Conservation (phyloP, 2,113 vertebrate species). For the Lates calcarifer region DNA sequence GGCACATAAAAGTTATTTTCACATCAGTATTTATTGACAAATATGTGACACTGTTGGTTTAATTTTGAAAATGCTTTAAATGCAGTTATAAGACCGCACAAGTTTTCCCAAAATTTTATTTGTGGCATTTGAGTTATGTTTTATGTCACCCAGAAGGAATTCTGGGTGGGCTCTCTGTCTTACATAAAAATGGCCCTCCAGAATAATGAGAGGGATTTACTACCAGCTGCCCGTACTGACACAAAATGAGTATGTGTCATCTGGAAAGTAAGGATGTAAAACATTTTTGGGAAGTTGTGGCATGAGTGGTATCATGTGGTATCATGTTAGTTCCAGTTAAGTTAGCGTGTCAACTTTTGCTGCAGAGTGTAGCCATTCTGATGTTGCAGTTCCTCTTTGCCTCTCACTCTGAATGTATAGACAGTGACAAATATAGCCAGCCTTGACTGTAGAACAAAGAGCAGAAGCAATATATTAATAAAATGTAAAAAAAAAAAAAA, state of each 20-base stretch:
- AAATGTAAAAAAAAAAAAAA: constrained; percentile 1
- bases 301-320: background rate
- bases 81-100: background rate
- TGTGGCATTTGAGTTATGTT: background rate
- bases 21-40: background rate
- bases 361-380: background rate
- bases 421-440: background rate
- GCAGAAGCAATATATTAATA: background rate
- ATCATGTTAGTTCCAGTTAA: background rate
- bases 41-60: background rate
- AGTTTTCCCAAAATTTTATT: too few relatives aligned
- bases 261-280: background rate
- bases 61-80: background rate
- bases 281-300: background rate
- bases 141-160: background rate
- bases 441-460: background rate
- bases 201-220: background rate
- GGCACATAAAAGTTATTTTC: background rate
- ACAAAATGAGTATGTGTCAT: background rate
- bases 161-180: too few relatives aligned
- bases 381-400: background rate
- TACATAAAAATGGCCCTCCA: background rate
- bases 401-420: background rate
- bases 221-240: background rate
- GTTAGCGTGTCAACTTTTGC: background rate